Percentiles rank a stretch among this genome's conserved stretches.
Evolutionary conservation across 2,113 vertebrate genomes (phyloP).

Genomic region (Leucoraja erinaceus): DNA sequence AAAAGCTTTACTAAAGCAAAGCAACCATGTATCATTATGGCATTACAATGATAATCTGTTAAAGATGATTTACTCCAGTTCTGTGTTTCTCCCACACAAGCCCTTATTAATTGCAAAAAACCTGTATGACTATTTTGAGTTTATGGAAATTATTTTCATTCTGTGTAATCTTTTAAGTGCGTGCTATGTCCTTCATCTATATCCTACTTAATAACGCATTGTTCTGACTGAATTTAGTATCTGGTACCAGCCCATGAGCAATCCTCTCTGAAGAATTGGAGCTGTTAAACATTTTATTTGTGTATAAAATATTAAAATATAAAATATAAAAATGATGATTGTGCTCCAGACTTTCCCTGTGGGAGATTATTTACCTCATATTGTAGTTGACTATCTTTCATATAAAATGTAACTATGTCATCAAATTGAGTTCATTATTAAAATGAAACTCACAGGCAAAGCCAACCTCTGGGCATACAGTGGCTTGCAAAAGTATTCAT

Average conservation of each 20-base stretch:
- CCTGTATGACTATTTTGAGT: not conserved
- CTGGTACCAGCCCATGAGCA: not conserved
- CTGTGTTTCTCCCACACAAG: not conserved
- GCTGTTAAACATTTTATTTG: not conserved
- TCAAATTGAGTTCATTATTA: not conserved
- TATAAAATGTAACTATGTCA: not conserved
- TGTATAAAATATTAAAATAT: not conserved
- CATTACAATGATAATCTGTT: not conserved
- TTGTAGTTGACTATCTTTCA: not conserved
- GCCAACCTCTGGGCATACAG: too few relatives aligned
- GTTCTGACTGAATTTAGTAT: not conserved
- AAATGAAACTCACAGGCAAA: not conserved
- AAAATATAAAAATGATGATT: slow-evolving; percentile 8
- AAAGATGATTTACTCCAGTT: not conserved
- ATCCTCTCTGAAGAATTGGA: not conserved
- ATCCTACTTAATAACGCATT: not conserved
- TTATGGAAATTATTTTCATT: not conserved
- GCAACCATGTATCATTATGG: not conserved
- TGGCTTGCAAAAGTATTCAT: too few relatives aligned
- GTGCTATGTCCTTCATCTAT: not conserved
- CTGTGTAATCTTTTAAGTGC: not conserved
- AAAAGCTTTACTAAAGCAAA: not conserved
- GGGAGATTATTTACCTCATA: not conserved
- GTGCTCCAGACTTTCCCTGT: not conserved
- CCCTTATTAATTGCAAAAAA: not conserved